Conservation (phyloP, 1,140 invertebrate species). For the Scylla paramamosain region DNA sequence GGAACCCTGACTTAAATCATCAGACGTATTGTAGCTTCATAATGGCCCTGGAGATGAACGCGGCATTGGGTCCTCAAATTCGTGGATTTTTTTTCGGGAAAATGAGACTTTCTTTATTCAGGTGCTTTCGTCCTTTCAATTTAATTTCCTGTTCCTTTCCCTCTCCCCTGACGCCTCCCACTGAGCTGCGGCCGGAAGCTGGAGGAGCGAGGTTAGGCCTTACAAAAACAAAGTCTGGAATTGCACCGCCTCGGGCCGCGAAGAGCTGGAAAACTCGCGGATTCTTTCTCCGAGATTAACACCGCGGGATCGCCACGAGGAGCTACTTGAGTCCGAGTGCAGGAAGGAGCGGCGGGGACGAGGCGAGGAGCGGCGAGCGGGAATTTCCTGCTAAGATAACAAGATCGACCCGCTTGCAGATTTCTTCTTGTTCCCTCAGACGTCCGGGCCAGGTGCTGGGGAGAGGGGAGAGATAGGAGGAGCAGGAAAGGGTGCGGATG, state of each 20-base stretch:
- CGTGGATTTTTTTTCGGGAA: background rate
- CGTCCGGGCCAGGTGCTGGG: constrained; percentile 46
- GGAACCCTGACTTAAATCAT: background rate
- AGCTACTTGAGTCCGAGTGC: background rate
- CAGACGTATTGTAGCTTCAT: constrained; percentile 10
- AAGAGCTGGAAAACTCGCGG: background rate
- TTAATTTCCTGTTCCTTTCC: constrained; percentile 53
- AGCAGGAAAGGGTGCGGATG: background rate
- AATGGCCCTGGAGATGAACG: background rate
- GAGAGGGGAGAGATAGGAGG: background rate
- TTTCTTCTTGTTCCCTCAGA: constrained; percentile 12
- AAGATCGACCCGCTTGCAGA: constrained; percentile 27
- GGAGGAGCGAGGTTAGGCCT: constrained; percentile 31
- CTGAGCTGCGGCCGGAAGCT: constrained; percentile 2
- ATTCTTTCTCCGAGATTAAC: constrained; percentile 3
- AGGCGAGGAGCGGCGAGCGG: background rate
- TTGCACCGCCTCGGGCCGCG: background rate
- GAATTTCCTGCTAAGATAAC: background rate
- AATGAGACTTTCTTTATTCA: constrained; percentile 51
- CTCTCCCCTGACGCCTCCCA: background rate
- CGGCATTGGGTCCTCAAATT: background rate
- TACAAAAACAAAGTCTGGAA: constrained; percentile 49
- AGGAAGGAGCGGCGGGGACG: background rate
- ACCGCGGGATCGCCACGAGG: background rate
- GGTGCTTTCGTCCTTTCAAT: constrained; percentile 51